Conservation (phyloP, 2,113 vertebrate species). For the Muntiacus reevesi region DNA sequence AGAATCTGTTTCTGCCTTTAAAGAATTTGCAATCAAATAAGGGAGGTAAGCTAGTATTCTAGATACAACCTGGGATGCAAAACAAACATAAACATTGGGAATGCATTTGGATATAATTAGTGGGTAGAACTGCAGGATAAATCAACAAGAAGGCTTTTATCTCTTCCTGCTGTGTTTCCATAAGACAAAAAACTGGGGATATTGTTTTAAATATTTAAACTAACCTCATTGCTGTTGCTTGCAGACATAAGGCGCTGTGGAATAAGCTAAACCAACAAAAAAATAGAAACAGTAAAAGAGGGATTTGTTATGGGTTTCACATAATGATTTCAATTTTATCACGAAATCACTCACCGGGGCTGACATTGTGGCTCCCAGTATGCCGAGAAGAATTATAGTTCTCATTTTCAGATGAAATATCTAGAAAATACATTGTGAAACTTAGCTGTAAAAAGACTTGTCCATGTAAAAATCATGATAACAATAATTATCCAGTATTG, state of each 20-base stretch:
- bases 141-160: neutral
- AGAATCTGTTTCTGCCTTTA: neutral
- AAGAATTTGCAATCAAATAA: neutral
- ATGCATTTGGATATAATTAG: neutral
- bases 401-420: slow-evolving; percentile 56
- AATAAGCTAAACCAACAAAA: slow-evolving; percentile 32
- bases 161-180: neutral
- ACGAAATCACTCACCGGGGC: slow-evolving; percentile 56
- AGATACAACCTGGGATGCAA: neutral
- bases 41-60: neutral
- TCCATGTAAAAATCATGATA: neutral
- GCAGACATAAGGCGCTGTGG: slow-evolving; percentile 57
- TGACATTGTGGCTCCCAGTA: slow-evolving; percentile 56
- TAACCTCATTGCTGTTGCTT: slow-evolving; percentile 71
- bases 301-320: neutral
- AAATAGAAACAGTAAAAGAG: neutral
- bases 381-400: slow-evolving; percentile 59
- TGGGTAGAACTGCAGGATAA: neutral
- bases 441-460: neutral
- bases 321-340: neutral
- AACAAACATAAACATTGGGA: neutral
- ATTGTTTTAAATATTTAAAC: slow-evolving; percentile 14
- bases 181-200: neutral
- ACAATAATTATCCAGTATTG: neutral
- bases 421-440: slow-evolving; percentile 25